Percentiles rank a stretch among this genome's conserved stretches.
Evolutionary conservation across 2,797 vertebrate species (phyloP).

Genomic region (Chrysocyon brachyurus): DNA sequence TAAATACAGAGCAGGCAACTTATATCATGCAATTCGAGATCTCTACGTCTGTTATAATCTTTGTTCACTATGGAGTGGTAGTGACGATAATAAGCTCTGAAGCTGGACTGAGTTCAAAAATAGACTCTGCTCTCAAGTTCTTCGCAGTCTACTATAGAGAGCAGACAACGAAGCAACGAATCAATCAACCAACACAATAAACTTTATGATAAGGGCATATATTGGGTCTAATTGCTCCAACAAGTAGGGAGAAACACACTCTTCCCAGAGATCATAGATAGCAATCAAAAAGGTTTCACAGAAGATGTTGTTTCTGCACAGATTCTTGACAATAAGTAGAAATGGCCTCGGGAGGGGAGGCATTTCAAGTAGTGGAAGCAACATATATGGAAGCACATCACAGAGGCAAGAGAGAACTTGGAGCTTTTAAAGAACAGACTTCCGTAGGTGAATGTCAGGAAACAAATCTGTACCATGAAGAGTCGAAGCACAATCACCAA

Average conservation of each 20-base stretch:
- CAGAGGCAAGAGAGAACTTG: not conserved
- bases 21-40: not conserved
- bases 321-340: not conserved
- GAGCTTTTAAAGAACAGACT: not conserved
- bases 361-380: not conserved
- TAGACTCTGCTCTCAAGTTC: not conserved
- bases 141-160: not conserved
- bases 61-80: not conserved
- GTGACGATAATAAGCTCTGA: not conserved
- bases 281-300: not conserved
- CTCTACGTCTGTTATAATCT: not conserved
- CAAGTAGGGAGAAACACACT: not conserved
- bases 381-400: not conserved
- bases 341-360: not conserved
- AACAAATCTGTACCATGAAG: not conserved
- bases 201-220: not conserved
- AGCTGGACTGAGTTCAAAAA: not conserved
- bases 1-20: not conserved
- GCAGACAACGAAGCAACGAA: not conserved
- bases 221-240: not conserved
- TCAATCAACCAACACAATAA: not conserved
- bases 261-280: not conserved
- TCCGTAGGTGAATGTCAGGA: not conserved
- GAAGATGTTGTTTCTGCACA: not conserved
- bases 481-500: not conserved